Evolutionary conservation across 2,113 vertebrate species (phyloP).

Genomic region (Cathartes aura): DNA sequence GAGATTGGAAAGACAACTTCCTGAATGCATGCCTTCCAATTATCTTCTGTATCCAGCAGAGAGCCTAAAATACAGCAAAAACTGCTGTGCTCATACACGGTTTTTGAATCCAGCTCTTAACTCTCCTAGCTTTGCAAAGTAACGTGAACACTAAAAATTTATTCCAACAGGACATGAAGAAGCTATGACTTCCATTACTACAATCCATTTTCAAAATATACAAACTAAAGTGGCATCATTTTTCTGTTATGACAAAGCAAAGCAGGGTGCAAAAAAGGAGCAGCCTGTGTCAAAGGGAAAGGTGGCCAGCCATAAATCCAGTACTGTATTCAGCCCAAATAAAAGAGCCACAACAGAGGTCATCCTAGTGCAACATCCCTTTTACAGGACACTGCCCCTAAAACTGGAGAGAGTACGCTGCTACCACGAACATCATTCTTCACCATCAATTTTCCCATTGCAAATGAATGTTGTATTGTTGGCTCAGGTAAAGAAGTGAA

Average conservation of each 20-base stretch:
- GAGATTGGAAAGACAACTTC: neutral
- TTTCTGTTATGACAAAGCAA: neutral
- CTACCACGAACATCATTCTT: neutral
- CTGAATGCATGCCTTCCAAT: neutral
- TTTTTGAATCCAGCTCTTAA: neutral
- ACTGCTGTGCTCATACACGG: fast-evolving
- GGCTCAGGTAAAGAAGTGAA: neutral
- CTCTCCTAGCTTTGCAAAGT: neutral
- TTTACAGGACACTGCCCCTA: neutral
- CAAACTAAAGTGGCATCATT: neutral
- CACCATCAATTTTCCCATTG: neutral
- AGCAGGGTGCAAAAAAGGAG: neutral
- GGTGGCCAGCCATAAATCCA: neutral
- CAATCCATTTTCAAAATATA: neutral
- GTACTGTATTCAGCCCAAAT: neutral
- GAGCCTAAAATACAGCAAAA: neutral
- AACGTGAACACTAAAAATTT: neutral
- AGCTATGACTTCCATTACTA: neutral
- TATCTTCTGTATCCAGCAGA: neutral
- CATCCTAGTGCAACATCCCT: neutral
- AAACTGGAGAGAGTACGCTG: neutral
- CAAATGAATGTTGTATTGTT: neutral
- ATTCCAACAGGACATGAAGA: neutral
- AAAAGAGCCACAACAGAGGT: neutral
- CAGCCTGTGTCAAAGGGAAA: neutral